Conservation (phyloP, 2,113 vertebrate species). For the Neopipo cinnamomea region DNA sequence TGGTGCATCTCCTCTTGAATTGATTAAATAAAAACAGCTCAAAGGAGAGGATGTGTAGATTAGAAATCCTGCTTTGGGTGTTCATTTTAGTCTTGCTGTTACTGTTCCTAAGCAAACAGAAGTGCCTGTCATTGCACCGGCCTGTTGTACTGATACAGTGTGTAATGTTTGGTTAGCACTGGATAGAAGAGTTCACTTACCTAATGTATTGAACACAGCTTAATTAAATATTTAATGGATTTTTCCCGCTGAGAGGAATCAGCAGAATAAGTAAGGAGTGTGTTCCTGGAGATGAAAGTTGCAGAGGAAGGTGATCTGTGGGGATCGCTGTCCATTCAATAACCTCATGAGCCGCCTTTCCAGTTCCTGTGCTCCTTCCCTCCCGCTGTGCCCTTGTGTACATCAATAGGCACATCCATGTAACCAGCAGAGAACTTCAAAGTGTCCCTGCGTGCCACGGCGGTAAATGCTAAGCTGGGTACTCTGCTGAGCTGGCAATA, state of each 20-base stretch:
- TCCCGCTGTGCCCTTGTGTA: not conserved
- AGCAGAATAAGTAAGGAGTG: conserved; percentile 1
- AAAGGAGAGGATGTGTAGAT: not conserved
- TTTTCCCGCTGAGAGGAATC: not conserved
- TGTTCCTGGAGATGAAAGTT: not conserved
- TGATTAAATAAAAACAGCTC: not conserved
- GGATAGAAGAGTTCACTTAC: conserved; percentile 11
- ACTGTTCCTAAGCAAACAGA: not conserved
- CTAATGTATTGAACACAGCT: conserved; percentile 4
- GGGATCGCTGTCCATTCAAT: not conserved
- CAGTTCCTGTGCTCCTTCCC: not conserved
- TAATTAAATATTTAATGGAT: conserved; percentile 55
- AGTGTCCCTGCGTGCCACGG: no score
- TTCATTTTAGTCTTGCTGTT: not conserved
- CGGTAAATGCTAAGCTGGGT: not conserved
- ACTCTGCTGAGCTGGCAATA: not conserved
- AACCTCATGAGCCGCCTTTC: not conserved
- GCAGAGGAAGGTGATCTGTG: not conserved
- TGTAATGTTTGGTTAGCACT: not conserved
- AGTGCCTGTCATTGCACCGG: not conserved
- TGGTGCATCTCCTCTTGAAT: not conserved
- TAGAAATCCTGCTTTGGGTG: not conserved
- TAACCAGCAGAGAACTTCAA: not conserved
- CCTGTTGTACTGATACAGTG: not conserved
- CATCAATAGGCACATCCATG: not conserved